Base-by-base conservation (phyloP, 2,797 vertebrate genomes). In the Darevskia nairensis region DNA sequence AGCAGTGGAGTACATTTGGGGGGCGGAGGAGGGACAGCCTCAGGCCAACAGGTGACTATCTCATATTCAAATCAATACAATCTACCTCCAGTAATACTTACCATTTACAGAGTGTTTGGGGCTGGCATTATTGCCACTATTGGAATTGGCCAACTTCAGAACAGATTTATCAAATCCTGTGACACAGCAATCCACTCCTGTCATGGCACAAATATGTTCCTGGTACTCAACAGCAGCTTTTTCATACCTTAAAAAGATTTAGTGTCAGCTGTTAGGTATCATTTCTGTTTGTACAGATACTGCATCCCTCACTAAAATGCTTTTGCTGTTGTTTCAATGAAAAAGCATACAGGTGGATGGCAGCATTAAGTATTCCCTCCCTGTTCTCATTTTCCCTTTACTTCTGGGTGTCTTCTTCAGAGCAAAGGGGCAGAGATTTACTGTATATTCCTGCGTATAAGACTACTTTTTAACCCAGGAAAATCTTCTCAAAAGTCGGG, bases 141-240 rank as follows among this genome's bases (percentile, higher is more conserved):
- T 97, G 0, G 96, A 93, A 92, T 97, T 97, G 85, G 98, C 96
- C 87, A 98, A 93, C 75, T 98, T 98, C 74, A 98, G 96, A 77
- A 99, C 95, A n/a, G 96, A 96, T 88, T 97, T 97, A 90, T 98
- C 98, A 17, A 98, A 98, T 92, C 96, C 97, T 90, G 98, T 96
- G 82, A 99, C 97, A 90, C 97, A 98, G 96, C 98, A 99, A 95
- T 99, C 98, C 71, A 98, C 96, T 4, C 99, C 99, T 1, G 98
- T 99, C 90, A 98, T 97, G 17, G 98, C 97, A 94, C 98, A 98
- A 10, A 99, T 96, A 90, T 99, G 98, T 91, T 99, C 99, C 92
- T 99, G 99, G 95, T 99, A 99, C 74, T 99, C 99, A 15, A 96
- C 95, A 27, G 98, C 97, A 8, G 99, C 99, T 93, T 99, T 99